phyloP scores from a whole-genome alignment of 2,888 invertebrate genomes.

The Linyphia triangularis region DNA sequence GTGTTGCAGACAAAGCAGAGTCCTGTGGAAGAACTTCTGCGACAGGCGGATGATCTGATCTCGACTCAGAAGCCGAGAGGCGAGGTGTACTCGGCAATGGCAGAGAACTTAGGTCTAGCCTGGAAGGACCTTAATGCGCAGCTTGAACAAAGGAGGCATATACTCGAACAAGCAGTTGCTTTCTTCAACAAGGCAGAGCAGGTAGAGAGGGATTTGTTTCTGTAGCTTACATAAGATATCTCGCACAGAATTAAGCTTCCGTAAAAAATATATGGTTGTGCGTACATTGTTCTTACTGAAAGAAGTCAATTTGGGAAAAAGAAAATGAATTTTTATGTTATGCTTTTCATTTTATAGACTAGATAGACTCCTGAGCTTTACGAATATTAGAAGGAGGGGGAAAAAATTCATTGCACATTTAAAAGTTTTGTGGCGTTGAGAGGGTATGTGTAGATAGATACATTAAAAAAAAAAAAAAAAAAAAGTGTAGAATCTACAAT shows the following conservation, averaged over 20 bases:
- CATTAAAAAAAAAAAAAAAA: too few relatives aligned
- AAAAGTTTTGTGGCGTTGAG: too few relatives aligned
- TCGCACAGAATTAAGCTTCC: too few relatives aligned
- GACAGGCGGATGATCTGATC: constrained; percentile 91
- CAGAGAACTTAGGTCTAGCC: constrained; percentile 83
- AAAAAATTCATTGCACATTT: too few relatives aligned
- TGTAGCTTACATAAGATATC: too few relatives aligned
- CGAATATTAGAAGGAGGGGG: too few relatives aligned
- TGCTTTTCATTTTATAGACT: not conserved
- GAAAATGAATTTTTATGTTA: not conserved
- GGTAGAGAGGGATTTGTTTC: too few relatives aligned
- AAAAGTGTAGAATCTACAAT: too few relatives aligned
- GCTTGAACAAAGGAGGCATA: constrained; percentile 87
- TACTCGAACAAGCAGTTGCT: constrained; percentile 88
- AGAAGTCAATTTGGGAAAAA: not conserved
- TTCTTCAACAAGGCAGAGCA: constrained; percentile 84
- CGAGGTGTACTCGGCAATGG: constrained; percentile 93
- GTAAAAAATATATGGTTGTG: constrained; percentile 51
- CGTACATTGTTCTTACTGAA: not conserved
- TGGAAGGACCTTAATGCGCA: constrained; percentile 91
- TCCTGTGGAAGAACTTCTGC: constrained; percentile 91
- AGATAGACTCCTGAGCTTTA: too few relatives aligned
- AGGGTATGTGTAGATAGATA: too few relatives aligned
- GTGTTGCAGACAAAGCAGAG: constrained; percentile 88
- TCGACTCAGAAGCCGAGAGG: constrained; percentile 85